Evolutionary conservation across 2,797 vertebrate species (phyloP).

Genomic region (Aulostomus chinensis): DNA sequence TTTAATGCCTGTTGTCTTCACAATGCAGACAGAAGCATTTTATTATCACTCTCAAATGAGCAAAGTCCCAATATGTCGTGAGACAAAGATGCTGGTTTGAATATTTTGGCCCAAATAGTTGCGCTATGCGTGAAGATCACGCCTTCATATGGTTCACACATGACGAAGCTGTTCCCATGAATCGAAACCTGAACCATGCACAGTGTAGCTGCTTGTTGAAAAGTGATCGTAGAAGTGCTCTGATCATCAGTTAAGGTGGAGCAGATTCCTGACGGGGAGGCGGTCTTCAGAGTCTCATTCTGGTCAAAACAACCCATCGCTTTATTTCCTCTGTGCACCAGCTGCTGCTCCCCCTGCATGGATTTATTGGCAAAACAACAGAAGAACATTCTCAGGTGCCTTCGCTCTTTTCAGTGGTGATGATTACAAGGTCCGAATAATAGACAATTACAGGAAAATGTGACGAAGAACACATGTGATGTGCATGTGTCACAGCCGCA

Average conservation of each 20-base stretch:
- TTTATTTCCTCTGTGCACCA: conserved; percentile 53
- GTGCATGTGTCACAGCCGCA: conserved; percentile 33
- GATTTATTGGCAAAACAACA: conserved; percentile 51
- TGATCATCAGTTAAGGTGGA: conserved; percentile 11
- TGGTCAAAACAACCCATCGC: conserved; percentile 25
- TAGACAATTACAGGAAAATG: conserved; percentile 50
- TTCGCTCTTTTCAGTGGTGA: conserved; percentile 27
- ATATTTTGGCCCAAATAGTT: conserved; percentile 2
- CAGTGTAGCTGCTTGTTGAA: not conserved
- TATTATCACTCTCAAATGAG: too few species aligned
- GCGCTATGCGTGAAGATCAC: not conserved
- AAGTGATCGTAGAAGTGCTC: conserved; percentile 27
- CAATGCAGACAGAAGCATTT: too few species aligned
- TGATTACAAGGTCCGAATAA: conserved; percentile 56
- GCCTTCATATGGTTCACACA: not conserved
- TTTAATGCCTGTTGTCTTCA: too few species aligned
- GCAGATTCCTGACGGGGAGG: conserved; percentile 21
- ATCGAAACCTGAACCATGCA: conserved; percentile 4
- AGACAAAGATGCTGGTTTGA: not conserved
- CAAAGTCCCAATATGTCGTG: not conserved
- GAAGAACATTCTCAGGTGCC: conserved; percentile 65
- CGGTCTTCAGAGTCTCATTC: conserved; percentile 20
- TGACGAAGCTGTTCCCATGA: not conserved
- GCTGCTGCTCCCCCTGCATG: conserved; percentile 42
- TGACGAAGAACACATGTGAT: conserved; percentile 44